Conservation (phyloP, 2,888 invertebrate species). For the Psylliodes chrysocephalus region DNA sequence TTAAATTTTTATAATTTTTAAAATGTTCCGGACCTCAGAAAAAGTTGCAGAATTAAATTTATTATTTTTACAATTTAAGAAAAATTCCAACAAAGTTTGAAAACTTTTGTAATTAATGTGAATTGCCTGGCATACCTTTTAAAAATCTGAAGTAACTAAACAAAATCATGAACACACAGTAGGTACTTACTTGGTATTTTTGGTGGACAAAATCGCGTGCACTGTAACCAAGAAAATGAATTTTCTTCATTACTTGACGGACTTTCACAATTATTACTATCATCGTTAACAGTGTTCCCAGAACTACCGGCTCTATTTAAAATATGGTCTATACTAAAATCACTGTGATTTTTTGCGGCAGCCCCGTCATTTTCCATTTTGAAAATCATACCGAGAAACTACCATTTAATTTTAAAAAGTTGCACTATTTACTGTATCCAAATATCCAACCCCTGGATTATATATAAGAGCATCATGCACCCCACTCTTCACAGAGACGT, state of each 20-base stretch:
- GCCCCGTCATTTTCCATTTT: slow-evolving; percentile 37
- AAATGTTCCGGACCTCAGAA: too few species aligned
- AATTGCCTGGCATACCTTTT: too few species aligned
- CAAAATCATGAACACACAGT: too few species aligned
- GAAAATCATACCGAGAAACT: slow-evolving; percentile 48
- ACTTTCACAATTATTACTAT: slow-evolving; percentile 5
- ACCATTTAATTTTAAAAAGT: slow-evolving; percentile 43
- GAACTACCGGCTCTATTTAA: slow-evolving; percentile 66
- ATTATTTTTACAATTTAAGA: too few species aligned
- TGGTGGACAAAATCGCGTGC: slow-evolving; percentile 79
- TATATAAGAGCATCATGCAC: slow-evolving; percentile 35
- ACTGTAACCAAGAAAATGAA: slow-evolving; percentile 71
- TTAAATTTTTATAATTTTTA: too few species aligned
- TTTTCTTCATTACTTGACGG: slow-evolving; percentile 7
- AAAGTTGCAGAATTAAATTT: too few species aligned
- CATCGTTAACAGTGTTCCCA: slow-evolving; percentile 19
- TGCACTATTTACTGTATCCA: slow-evolving; percentile 30
- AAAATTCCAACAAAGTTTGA: too few species aligned
- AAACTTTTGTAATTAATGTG: too few species aligned
- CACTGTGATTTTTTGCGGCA: slow-evolving; percentile 51
- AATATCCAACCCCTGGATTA: slow-evolving; percentile 38
- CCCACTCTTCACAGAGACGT: slow-evolving; percentile 23
- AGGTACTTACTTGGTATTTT: slow-evolving; percentile 74
- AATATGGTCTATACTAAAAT: slow-evolving; percentile 73
- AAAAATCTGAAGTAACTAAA: too few species aligned